Evolutionary conservation across 2,888 invertebrate species (phyloP).

Genomic region (Tetranychus truncatus): DNA sequence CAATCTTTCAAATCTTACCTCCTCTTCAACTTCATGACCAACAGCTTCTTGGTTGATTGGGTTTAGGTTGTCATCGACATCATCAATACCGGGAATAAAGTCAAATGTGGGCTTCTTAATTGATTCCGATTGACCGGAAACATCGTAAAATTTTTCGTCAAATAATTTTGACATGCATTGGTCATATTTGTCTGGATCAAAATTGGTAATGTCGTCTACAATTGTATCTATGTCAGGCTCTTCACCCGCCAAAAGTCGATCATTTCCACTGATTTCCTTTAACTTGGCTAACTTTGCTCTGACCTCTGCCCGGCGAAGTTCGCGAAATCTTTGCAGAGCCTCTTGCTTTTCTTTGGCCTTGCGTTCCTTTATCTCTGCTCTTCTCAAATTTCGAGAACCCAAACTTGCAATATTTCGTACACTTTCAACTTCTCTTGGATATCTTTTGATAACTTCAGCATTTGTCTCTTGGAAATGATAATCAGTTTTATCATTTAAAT

Average conservation of each 20-base stretch:
- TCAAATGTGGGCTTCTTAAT: constrained; percentile 67
- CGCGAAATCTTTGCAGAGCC: constrained; percentile 68
- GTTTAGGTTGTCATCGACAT: constrained; percentile 19
- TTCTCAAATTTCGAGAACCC: constrained; percentile 54
- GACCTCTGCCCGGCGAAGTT: constrained; percentile 70
- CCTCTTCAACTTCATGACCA: background rate
- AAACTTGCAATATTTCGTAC: constrained; percentile 35
- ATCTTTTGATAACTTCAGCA: constrained; percentile 36
- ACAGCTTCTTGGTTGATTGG: background rate
- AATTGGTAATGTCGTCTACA: constrained; percentile 42
- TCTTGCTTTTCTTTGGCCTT: constrained; percentile 53
- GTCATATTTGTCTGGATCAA: constrained; percentile 75
- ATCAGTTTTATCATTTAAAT: constrained; percentile 18
- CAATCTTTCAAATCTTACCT: background rate
- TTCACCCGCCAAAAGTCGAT: constrained; percentile 45
- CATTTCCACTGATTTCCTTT: constrained; percentile 69
- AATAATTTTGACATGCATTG: constrained; percentile 59
- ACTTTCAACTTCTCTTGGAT: constrained; percentile 62
- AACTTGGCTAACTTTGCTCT: constrained; percentile 67
- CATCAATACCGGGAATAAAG: constrained; percentile 47
- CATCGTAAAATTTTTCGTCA: constrained; percentile 62
- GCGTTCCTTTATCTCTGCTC: constrained; percentile 51
- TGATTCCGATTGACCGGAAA: constrained; percentile 16
- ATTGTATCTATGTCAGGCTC: constrained; percentile 56
- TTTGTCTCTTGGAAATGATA: constrained; percentile 19